Conservation (phyloP, 2,888 invertebrate genomes). For the Caenorhabditis drosophilae region DNA sequence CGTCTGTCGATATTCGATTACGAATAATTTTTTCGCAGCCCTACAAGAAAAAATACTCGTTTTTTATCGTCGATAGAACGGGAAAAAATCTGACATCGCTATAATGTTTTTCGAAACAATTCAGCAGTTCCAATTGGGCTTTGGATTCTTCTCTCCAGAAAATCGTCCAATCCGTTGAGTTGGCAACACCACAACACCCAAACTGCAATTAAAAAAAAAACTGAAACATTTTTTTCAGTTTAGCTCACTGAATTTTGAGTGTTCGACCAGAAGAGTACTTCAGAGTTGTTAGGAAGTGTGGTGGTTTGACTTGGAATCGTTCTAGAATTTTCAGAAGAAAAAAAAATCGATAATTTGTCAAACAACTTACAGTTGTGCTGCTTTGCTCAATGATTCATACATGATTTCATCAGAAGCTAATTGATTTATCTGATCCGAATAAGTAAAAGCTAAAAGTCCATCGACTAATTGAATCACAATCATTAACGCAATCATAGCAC, state of each 20-base stretch:
- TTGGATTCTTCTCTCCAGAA: conserved; percentile 8
- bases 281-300: conserved; percentile 16
- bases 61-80: background rate
- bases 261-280: conserved; percentile 42
- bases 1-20: conserved; percentile 33
- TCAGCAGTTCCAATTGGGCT: conserved; percentile 10
- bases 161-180: conserved; percentile 25
- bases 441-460: conserved; percentile 47
- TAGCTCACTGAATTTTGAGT: conserved; percentile 45
- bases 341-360: no score
- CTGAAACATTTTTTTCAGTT: background rate
- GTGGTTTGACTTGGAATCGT: background rate
- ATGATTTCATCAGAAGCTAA: conserved; percentile 39
- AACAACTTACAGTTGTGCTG: no score
- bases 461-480: conserved; percentile 45
- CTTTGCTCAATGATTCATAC: conserved; percentile 30
- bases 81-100: conserved; percentile 13
- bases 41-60: conserved; percentile 8
- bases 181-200: conserved; percentile 42
- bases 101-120: conserved; percentile 26
- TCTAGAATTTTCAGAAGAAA: no score
- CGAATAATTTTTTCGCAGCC: conserved; percentile 45
- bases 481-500: conserved; percentile 44
- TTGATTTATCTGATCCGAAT: conserved; percentile 44
- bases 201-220: conserved; percentile 27